Evolutionary conservation across 1,140 invertebrate genomes (phyloP).

Genomic region (Saccostrea echinata): DNA sequence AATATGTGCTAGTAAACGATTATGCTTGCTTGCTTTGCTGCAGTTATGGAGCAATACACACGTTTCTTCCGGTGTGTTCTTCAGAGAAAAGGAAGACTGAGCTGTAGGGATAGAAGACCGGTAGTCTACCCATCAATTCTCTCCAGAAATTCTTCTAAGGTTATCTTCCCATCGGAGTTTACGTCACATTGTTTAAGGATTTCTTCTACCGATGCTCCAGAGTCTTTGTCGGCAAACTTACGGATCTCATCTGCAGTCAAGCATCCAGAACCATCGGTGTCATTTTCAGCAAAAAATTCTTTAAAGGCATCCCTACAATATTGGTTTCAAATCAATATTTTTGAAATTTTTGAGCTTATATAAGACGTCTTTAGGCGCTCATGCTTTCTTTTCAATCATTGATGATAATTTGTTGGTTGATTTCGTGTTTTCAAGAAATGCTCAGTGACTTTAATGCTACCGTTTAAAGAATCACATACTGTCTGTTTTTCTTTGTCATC

Average conservation of each 20-base stretch:
- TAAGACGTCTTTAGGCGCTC: no score
- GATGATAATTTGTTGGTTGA: no score
- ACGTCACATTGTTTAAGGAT: background rate
- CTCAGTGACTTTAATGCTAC: background rate
- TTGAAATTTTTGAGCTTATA: background rate
- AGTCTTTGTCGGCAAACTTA: background rate
- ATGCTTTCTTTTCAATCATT: no score
- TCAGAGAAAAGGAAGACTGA: background rate
- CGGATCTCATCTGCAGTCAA: constrained; percentile 25
- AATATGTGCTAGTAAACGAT: no score
- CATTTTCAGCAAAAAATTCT: background rate
- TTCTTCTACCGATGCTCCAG: background rate
- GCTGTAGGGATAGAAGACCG: background rate
- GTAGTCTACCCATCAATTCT: background rate
- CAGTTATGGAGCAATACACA: no score
- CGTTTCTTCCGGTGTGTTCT: no score
- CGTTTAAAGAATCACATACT: background rate
- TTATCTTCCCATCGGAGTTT: background rate
- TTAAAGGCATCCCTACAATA: background rate
- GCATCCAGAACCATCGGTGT: background rate
- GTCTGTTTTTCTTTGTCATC: constrained; percentile 14
- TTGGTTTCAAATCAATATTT: background rate
- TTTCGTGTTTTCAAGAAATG: no score
- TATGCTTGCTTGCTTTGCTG: no score
- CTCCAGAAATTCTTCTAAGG: background rate